Conservation (phyloP, 1,140 invertebrate species). For the Cherax destructor region DNA sequence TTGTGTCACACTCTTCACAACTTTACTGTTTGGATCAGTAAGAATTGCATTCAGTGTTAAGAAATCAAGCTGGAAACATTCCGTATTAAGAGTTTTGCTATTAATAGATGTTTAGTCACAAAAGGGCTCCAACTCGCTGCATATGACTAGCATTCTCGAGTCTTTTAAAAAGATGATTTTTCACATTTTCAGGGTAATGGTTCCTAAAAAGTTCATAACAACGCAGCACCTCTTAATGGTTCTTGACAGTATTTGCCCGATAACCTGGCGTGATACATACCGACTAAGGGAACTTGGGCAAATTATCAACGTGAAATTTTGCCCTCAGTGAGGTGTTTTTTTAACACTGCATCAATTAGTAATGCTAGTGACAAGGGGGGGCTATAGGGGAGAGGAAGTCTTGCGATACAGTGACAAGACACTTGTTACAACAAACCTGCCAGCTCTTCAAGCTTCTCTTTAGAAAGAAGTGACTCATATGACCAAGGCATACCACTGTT, state of each 20-base stretch:
- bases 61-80: slow-evolving; percentile 40
- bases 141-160: slow-evolving; percentile 86
- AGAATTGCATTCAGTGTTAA: slow-evolving; percentile 52
- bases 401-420: slow-evolving; percentile 64
- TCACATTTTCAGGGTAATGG: slow-evolving; percentile 77
- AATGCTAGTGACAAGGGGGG: slow-evolving; percentile 63
- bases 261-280: slow-evolving; percentile 83
- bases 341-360: slow-evolving; percentile 66
- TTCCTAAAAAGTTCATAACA: slow-evolving; percentile 87
- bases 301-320: slow-evolving; percentile 63
- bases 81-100: slow-evolving; percentile 73
- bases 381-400: slow-evolving; percentile 62
- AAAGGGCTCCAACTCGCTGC: slow-evolving; percentile 87
- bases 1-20: slow-evolving; percentile 69
- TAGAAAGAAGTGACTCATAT: slow-evolving; percentile 77
- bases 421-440: slow-evolving; percentile 61
- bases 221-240: slow-evolving; percentile 91
- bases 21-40: slow-evolving; percentile 68
- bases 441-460: slow-evolving; percentile 76
- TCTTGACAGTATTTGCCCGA: slow-evolving; percentile 85
- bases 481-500: slow-evolving; percentile 74
- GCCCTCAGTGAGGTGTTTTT: slow-evolving; percentile 52
- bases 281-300: slow-evolving; percentile 70
- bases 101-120: slow-evolving; percentile 90
- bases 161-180: slow-evolving; percentile 80